phyloP scores from a whole-genome alignment of 2,888 invertebrate genomes.

The Andrena bucephala region DNA sequence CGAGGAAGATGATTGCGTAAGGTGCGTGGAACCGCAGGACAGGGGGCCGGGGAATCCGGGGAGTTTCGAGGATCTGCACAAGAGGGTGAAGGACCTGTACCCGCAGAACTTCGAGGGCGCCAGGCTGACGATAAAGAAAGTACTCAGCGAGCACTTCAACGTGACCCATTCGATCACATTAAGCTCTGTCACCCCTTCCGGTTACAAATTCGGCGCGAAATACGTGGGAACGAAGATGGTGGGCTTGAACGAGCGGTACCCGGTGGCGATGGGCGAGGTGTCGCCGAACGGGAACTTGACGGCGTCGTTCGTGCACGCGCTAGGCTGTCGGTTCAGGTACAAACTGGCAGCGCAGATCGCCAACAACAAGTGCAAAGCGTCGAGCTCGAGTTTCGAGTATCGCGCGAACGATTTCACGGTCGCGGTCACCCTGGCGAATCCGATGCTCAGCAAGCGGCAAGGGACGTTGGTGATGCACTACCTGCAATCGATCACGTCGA shows the following conservation, averaged over 20 bases:
- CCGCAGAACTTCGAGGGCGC: slow-evolving; percentile 82
- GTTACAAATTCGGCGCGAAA: slow-evolving; percentile 80
- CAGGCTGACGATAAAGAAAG: slow-evolving; percentile 72
- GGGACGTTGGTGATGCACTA: slow-evolving; percentile 80
- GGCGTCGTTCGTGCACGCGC: slow-evolving; percentile 77
- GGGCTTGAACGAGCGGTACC: slow-evolving; percentile 78
- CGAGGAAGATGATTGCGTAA: slow-evolving; percentile 33
- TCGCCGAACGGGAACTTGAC: slow-evolving; percentile 79
- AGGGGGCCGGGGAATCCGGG: slow-evolving; percentile 80
- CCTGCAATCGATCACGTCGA: slow-evolving; percentile 82
- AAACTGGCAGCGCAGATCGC: slow-evolving; percentile 78
- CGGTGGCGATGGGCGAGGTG: slow-evolving; percentile 77
- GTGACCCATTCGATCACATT: slow-evolving; percentile 77
- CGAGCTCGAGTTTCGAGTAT: slow-evolving; percentile 78
- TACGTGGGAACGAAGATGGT: slow-evolving; percentile 79
- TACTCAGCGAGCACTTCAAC: slow-evolving; percentile 79
- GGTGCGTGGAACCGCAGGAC: slow-evolving; percentile 68
- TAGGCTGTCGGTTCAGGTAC: slow-evolving; percentile 79
- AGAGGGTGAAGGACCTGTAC: slow-evolving; percentile 78
- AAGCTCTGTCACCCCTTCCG: slow-evolving; percentile 77
- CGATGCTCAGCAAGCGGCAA: slow-evolving; percentile 71
- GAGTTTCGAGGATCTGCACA: slow-evolving; percentile 82
- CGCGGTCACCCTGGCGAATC: slow-evolving; percentile 77
- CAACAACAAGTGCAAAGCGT: slow-evolving; percentile 72
- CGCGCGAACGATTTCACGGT: slow-evolving; percentile 81